These are phyloP conservation scores for Neogobius melanostomus DNA, from an alignment of 2,113 vertebrate species.

Conservation along the genomic window DNA sequence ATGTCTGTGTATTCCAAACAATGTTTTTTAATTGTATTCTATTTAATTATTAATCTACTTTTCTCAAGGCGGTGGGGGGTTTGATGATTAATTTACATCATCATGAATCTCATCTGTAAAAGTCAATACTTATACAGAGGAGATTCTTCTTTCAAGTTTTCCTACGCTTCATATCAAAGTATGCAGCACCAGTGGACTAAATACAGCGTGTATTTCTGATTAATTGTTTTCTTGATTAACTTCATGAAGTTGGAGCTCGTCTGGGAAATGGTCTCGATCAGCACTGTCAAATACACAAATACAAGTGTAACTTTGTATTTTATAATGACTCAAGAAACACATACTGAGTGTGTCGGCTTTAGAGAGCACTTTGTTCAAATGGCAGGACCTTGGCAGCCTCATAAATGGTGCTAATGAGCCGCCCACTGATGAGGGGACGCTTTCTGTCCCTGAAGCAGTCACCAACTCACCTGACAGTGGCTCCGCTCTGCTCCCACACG, in stretches of 20 bases:
- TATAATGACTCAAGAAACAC: background rate
- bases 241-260: background rate
- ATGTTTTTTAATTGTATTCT: too few species aligned
- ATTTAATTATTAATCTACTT: too few species aligned
- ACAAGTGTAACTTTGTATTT: background rate
- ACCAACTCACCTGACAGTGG: conserved; percentile 17
- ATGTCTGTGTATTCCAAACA: too few species aligned
- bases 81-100: too few species aligned
- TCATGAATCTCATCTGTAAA: background rate
- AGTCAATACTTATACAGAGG: background rate
- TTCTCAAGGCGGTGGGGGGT: too few species aligned
- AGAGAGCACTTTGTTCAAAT: conserved; percentile 32
- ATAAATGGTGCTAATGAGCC: conserved; percentile 49
- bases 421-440: conserved; percentile 29
- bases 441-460: conserved; percentile 32
- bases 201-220: background rate
- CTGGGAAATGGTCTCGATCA: background rate
- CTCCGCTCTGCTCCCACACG: background rate
- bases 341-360: conserved; percentile 6
- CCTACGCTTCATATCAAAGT: background rate
- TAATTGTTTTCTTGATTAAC: background rate
- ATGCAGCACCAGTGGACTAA: background rate
- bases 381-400: conserved; percentile 36
- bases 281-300: background rate
- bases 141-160: background rate